Base-by-base conservation (phyloP, 2,888 invertebrate genomes). In the Portevinia maculata region DNA sequence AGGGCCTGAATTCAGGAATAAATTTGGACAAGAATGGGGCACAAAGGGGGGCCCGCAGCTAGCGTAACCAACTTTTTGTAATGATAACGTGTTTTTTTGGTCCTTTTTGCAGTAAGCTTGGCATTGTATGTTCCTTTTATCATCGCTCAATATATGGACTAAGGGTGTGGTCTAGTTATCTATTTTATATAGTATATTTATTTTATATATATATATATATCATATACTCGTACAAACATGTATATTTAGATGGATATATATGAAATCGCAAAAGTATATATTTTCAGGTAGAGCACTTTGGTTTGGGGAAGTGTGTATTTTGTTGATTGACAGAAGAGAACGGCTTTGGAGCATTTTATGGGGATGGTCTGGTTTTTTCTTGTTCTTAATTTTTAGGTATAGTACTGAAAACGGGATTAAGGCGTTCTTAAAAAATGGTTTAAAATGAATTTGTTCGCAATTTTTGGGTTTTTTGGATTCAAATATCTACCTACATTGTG, bases 161-260 rank as follows among this genome's bases (percentile, higher is more conserved):
- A 70, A 71, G 83, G 83, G 83, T 83, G 83, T 78, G 83, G 83
- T 71, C 71, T 71, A 78, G 65, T 78, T 78, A 67, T 73, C 53
- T 83, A 44, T 67, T 65, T 62, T 55, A 46, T 64, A 50, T 59
- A 24, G 24, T n/a, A n/a, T n/a, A n/a, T n/a, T n/a, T n/a, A n/a
- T n/a, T n/a, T n/a, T n/a, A n/a, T n/a, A n/a, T n/a, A n/a, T n/a
- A n/a, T n/a, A n/a, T n/a, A n/a, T n/a, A n/a, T n/a, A n/a, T n/a
- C n/a, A 41, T 34, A 28, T 24, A 24, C 24, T 32, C 15, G 1
- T 8, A 30, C 48, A 30, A 1, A 8, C 8, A 30, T 8, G 1
- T 30, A 34, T 13, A 37, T 13, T 1, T 37, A 37, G 11, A 6
- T 37, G 39, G 48, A 46, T 74, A 50, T 57, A 60, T 79, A 19